Evolutionary conservation across 2,888 invertebrate genomes (phyloP), one percentile per base, ranked within the genome.

Genomic region (Protophormia terraenovae): DNA sequence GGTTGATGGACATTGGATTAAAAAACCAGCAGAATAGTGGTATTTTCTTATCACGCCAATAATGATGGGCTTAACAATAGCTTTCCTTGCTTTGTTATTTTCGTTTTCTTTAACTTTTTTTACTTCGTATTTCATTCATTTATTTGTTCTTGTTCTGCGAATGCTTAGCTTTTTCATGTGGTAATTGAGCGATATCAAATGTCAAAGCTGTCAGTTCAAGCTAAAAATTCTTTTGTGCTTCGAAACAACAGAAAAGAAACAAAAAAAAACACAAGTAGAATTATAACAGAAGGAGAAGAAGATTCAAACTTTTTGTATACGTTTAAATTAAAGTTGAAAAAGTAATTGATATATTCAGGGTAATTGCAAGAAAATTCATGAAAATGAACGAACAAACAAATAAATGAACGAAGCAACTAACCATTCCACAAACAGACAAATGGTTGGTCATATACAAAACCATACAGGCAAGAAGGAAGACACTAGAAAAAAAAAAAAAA

Each of bases 171-270:
- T 80, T 73, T 80, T 75, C 73, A 60, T 80, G 80, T 72, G 76
- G 84, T 84, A 84, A 84, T 84, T 84, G 84, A 76, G 76, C 80
- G 84, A 84, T 84, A 84, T 80, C 84, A 80, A 80, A 75, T 84
- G 80, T 84, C 84, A 84, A 71, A 80, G 80, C 64, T 80, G 80
- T 80, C 84, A 84, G 50, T 60, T 80, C 66, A 84, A 77, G 69
- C 71, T 62, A 66, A 72, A 76, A 80, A 76, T 66, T 76, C 71
- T 76, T 72, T 84, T 80, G 50, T 84, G 16, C 22, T 76, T 53
- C 19, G 19, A 53, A n/a, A 72, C 55, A 80, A 32, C 55, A 72
- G 45, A 47, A 41, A 12, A 53, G 29, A 66, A 55, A 22, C 16
- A n/a, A 78, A 35, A 66, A 60, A 14, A 62, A 45, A 47, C 3